Percentiles rank a stretch among this genome's conserved stretches.
Evolutionary conservation across 2,888 invertebrate species (phyloP).

Genomic region (Mycogona germanica): DNA sequence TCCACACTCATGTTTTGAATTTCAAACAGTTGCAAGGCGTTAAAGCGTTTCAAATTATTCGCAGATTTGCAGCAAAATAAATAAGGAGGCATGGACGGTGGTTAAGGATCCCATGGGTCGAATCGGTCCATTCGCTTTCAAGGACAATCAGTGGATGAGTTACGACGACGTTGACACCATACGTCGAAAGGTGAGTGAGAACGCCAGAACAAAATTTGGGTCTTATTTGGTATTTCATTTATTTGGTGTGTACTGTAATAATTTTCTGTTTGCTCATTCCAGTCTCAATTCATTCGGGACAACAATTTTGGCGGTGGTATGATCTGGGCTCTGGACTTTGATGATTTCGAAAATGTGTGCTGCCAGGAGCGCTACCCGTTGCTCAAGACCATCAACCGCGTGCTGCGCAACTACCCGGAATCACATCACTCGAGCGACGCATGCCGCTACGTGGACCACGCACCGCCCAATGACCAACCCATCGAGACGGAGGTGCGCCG

Average conservation of each 20-base stretch:
- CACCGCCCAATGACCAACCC: not conserved
- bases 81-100: constrained; percentile 62
- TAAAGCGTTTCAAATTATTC: constrained; percentile 12
- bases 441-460: constrained; percentile 8
- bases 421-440: constrained; percentile 1
- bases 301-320: constrained; percentile 56
- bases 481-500: not conserved
- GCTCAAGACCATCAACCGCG: constrained; percentile 61
- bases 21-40: not conserved
- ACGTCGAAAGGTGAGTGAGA: constrained; percentile 46
- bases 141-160: constrained; percentile 80
- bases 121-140: constrained; percentile 59
- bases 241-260: not conserved
- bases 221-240: not conserved
- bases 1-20: not conserved
- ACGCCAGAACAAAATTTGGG: not conserved
- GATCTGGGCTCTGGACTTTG: constrained; percentile 65
- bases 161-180: constrained; percentile 81
- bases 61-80: constrained; percentile 69
- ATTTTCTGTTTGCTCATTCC: constrained; percentile 27
- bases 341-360: constrained; percentile 68
- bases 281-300: constrained; percentile 45
- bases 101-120: constrained; percentile 51
- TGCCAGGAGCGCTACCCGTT: constrained; percentile 67
- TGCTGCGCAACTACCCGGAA: constrained; percentile 37